phyloP scores from a whole-genome alignment of 1,140 invertebrate species.

The Tachypleus tridentatus region DNA sequence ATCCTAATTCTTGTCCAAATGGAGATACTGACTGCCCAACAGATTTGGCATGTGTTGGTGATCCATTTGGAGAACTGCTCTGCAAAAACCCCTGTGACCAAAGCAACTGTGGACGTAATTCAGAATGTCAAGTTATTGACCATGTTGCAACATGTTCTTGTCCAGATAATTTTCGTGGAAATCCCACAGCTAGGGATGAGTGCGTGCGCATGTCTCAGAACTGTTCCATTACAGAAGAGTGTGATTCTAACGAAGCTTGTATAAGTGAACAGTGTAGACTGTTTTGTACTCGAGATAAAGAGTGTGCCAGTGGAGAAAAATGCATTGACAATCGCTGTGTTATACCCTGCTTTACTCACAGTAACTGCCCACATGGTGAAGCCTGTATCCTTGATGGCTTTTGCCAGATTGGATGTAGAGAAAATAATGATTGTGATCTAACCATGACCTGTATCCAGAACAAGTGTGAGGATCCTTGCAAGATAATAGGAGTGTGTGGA shows the following conservation, averaged over 20 bases:
- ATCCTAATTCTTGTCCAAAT: slow-evolving; percentile 53
- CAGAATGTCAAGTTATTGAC: slow-evolving; percentile 58
- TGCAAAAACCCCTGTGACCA: slow-evolving; percentile 65
- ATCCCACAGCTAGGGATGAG: slow-evolving; percentile 45
- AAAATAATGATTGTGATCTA: slow-evolving; percentile 59
- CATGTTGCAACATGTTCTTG: slow-evolving; percentile 62
- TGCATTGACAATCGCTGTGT: slow-evolving; percentile 56
- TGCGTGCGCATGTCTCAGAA: slow-evolving; percentile 53
- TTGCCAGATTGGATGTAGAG: slow-evolving; percentile 67
- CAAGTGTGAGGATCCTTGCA: slow-evolving; percentile 68
- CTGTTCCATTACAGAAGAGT: slow-evolving; percentile 60
- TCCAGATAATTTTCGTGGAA: slow-evolving; percentile 52
- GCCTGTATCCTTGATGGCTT: slow-evolving; percentile 58
- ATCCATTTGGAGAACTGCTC: slow-evolving; percentile 48
- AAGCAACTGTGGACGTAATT: slow-evolving; percentile 59
- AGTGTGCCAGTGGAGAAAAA: slow-evolving; percentile 64
- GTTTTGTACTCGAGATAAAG: slow-evolving; percentile 62
- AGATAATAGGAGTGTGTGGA: slow-evolving; percentile 59
- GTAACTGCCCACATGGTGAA: slow-evolving; percentile 60
- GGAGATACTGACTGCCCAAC: slow-evolving; percentile 60
- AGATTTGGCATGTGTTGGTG: slow-evolving; percentile 55
- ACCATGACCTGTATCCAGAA: slow-evolving; percentile 66
- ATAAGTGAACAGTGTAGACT: slow-evolving; percentile 65
- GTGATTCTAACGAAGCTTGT: slow-evolving; percentile 55
- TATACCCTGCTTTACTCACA: slow-evolving; percentile 59